phyloP scores from a whole-genome alignment of 2,797 vertebrate genomes.

The Xyrichtys novacula region DNA sequence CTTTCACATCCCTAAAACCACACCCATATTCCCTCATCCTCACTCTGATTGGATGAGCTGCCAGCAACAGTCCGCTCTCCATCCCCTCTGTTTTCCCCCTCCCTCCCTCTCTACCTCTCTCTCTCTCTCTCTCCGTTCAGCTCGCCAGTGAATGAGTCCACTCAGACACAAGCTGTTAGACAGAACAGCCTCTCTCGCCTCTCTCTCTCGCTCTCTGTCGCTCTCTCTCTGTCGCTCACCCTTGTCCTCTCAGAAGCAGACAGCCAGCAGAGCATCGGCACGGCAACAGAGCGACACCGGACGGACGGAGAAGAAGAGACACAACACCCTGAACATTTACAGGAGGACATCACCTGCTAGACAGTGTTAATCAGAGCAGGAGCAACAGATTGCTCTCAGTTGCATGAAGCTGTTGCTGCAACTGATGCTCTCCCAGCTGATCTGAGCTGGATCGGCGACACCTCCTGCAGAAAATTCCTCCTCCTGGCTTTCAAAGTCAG shows the following conservation, averaged over 20 bases:
- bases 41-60: constrained; percentile 75
- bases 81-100: constrained; percentile 47
- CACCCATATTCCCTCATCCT: constrained; percentile 69
- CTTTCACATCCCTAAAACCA: constrained; percentile 54
- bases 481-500: constrained; percentile 25
- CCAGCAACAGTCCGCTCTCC: constrained; percentile 77
- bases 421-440: constrained; percentile 29
- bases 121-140: constrained; percentile 55
- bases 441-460: constrained; percentile 16
- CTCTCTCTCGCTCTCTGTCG: constrained; percentile 29
- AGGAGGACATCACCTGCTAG: constrained; percentile 2
- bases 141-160: constrained; percentile 81
- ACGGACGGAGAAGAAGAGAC: constrained; percentile 26
- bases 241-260: constrained; percentile 56
- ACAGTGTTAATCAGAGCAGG: constrained; percentile 25
- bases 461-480: constrained; percentile 27
- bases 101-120: constrained; percentile 1
- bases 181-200: constrained; percentile 49
- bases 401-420: constrained; percentile 40
- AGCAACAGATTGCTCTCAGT: constrained; percentile 72
- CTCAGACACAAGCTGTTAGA: constrained; percentile 77
- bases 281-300: constrained; percentile 38
- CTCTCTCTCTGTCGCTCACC: constrained; percentile 1
- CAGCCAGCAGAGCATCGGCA: constrained; percentile 66
- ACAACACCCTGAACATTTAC: constrained; percentile 19